A percentile compares a stretch with the other conserved stretches of the same genome.
Evolutionary conservation across 2,797 vertebrate species (phyloP).

Genomic region (Phataginus tetradactyla): DNA sequence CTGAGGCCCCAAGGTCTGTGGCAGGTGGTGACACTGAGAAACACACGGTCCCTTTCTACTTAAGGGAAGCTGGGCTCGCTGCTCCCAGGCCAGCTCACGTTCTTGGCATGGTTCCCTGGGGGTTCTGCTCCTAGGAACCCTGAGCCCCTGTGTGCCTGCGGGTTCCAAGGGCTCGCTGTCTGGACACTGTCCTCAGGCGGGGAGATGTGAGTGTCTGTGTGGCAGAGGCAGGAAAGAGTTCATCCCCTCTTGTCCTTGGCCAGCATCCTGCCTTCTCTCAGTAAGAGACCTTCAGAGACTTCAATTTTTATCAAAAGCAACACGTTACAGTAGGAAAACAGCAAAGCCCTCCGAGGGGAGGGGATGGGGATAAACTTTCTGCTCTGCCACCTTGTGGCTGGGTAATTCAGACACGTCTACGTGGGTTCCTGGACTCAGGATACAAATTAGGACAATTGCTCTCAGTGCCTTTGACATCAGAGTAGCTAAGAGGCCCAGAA

Average conservation of each 20-base stretch:
- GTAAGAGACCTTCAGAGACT: neutral
- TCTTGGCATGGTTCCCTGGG: neutral
- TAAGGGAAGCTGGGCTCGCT: neutral
- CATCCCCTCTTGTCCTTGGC: neutral
- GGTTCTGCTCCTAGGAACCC: neutral
- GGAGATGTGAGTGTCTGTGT: rapidly evolving
- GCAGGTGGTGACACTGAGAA: neutral
- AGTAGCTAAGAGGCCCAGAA: neutral
- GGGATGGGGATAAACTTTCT: neutral
- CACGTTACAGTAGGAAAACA: neutral
- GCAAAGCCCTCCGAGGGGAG: neutral
- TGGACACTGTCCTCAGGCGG: neutral
- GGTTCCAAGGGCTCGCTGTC: neutral
- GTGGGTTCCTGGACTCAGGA: neutral
- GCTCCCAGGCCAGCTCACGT: neutral
- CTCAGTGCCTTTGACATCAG: neutral
- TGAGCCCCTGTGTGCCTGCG: neutral
- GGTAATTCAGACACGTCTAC: neutral
- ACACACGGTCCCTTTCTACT: neutral
- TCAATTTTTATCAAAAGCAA: neutral
- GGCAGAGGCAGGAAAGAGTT: neutral
- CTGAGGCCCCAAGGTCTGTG: rapidly evolving
- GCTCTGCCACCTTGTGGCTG: no score
- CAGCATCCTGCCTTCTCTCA: neutral
- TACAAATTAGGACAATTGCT: neutral